Conservation (phyloP, 2,113 vertebrate species). For the Mandrillus leucophaeus region DNA sequence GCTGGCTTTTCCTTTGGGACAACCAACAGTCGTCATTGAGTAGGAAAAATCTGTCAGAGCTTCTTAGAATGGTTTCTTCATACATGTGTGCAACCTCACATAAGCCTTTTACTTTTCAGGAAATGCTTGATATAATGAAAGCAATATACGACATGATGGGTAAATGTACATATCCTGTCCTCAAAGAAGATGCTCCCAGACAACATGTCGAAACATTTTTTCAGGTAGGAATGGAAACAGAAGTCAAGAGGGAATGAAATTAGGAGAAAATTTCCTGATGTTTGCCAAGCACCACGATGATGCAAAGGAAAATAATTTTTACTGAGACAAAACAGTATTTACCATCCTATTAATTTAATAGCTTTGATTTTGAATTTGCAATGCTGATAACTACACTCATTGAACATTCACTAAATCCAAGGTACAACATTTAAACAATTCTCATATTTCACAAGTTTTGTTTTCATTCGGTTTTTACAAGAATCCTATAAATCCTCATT, state of each 20-base stretch:
- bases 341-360: neutral
- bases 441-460: neutral
- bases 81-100: neutral
- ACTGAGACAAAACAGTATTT: neutral
- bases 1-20: neutral
- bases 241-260: neutral
- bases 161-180: conserved; percentile 96
- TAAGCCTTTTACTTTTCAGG: conserved; percentile 81
- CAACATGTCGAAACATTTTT: conserved; percentile 98
- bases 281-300: neutral
- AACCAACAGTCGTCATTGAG: neutral
- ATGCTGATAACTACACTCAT: neutral
- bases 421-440: neutral
- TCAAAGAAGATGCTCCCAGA: conserved; percentile 96
- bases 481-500: neutral
- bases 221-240: conserved; percentile 86
- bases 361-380: neutral
- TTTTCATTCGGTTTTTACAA: neutral
- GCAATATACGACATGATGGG: conserved; percentile 99
- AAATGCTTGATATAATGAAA: conserved; percentile 99
- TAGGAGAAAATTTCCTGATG: neutral
- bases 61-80: neutral
- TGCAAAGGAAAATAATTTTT: neutral
- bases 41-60: neutral
- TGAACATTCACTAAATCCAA: neutral